Evolutionary conservation across 2,888 invertebrate species (phyloP).

Genomic region (Nipponacmea schrenckii): DNA sequence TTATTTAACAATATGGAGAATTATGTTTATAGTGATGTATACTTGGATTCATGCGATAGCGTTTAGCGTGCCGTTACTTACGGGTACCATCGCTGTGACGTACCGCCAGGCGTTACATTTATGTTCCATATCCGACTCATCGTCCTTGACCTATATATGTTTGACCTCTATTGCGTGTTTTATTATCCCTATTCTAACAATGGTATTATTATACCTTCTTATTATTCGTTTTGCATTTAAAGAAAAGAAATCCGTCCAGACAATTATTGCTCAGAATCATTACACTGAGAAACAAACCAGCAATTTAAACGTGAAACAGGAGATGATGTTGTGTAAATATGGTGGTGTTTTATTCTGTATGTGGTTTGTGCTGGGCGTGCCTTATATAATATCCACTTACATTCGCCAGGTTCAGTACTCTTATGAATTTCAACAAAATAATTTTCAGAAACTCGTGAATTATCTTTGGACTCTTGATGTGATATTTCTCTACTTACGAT

Average conservation of each 20-base stretch:
- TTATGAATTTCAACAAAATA: conserved; percentile 30
- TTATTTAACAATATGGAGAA: conserved; percentile 38
- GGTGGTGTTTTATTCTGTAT: conserved; percentile 44
- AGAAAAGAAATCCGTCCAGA: conserved; percentile 37
- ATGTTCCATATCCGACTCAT: conserved; percentile 47
- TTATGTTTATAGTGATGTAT: conserved; percentile 41
- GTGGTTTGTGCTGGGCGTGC: conserved; percentile 55
- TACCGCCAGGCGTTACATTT: conserved; percentile 45
- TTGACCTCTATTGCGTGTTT: conserved; percentile 45
- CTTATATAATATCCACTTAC: conserved; percentile 48
- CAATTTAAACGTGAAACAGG: conserved; percentile 40
- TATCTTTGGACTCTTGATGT: conserved; percentile 54
- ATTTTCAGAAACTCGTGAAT: conserved; percentile 27
- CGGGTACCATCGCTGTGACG: conserved; percentile 40
- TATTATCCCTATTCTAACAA: conserved; percentile 46
- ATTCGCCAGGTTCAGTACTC: conserved; percentile 44
- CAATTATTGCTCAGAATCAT: conserved; percentile 40
- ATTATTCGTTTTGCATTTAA: conserved; percentile 40
- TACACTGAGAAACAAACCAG: conserved; percentile 40
- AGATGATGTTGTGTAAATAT: conserved; percentile 45
- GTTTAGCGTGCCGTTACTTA: conserved; percentile 53
- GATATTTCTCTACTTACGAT: conserved; percentile 57
- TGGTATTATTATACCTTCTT: conserved; percentile 44
- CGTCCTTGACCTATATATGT: conserved; percentile 46
- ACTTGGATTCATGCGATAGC: conserved; percentile 56